These are phyloP conservation scores for Silurus meridionalis DNA, from an alignment of 2,113 vertebrate genomes.

Conservation along the genomic window DNA sequence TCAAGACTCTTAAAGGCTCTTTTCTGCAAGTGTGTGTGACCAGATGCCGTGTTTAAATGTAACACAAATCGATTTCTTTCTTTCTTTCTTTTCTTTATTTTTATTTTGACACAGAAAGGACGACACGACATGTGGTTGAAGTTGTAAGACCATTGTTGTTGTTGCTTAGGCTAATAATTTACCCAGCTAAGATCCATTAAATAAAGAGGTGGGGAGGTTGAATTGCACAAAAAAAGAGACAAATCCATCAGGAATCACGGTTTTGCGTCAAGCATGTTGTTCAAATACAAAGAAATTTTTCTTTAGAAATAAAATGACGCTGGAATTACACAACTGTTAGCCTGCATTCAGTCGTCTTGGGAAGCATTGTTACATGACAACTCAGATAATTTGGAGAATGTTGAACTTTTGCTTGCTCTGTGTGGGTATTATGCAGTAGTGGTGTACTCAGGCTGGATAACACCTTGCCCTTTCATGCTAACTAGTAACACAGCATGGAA, in stretches of 20 bases:
- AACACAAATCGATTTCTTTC: background rate
- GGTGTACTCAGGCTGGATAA: background rate
- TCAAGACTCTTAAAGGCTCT: slow-evolving; percentile 56
- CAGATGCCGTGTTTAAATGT: slow-evolving; percentile 30
- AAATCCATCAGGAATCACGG: too few relatives aligned
- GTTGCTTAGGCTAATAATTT: background rate
- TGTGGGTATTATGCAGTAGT: background rate
- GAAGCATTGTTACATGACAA: background rate
- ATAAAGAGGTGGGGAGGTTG: too few relatives aligned
- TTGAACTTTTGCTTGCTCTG: background rate
- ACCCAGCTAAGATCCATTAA: background rate
- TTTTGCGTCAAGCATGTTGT: too few relatives aligned
- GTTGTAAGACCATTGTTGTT: background rate
- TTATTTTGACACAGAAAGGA: background rate
- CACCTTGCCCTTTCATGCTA: background rate
- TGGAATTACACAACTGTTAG: background rate
- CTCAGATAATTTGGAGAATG: background rate
- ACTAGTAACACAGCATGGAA: background rate
- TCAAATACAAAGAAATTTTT: background rate
- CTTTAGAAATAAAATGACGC: background rate
- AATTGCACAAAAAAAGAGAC: background rate
- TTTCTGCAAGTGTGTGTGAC: slow-evolving; percentile 54
- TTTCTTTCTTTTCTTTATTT: background rate
- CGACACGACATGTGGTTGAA: background rate
- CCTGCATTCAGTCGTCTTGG: background rate